These are phyloP conservation scores for Ranitomeya imitator DNA, from an alignment of 2,113 vertebrate genomes.

Conservation along the genomic window DNA sequence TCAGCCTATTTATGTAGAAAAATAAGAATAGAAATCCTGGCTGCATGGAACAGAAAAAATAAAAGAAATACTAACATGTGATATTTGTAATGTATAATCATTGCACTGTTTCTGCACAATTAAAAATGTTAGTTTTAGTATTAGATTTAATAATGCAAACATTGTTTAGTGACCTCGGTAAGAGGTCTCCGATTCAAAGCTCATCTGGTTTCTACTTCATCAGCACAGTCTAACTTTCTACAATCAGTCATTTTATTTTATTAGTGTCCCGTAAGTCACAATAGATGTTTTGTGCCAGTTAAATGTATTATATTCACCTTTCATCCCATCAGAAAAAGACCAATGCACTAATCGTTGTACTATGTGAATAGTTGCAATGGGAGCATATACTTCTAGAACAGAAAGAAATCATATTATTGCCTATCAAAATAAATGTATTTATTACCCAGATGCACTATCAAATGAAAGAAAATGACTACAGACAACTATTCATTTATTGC, in stretches of 20 bases:
- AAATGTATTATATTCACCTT: not conserved
- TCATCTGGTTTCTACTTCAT: not conserved
- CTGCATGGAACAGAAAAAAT: not conserved
- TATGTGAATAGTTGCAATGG: not conserved
- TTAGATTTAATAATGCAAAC: not conserved
- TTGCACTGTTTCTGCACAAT: not conserved
- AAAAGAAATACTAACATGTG: not conserved
- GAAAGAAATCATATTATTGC: slow-evolving; percentile 10
- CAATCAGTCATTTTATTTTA: not conserved
- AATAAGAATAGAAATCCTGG: not conserved
- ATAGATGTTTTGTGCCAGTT: not conserved
- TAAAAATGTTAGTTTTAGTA: not conserved
- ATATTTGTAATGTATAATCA: not conserved
- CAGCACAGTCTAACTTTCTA: not conserved
- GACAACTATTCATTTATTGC: slow-evolving; percentile 28
- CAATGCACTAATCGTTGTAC: slow-evolving; percentile 26
- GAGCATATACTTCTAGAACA: slow-evolving; percentile 21
- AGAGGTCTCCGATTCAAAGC: not conserved
- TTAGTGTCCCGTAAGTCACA: not conserved
- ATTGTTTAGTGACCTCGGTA: not conserved
- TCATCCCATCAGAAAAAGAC: not conserved
- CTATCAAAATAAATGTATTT: slow-evolving; percentile 38
- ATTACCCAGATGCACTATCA: slow-evolving; percentile 6
- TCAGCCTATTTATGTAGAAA: not conserved
- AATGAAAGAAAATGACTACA: slow-evolving; percentile 2